A percentile compares a stretch with the other conserved stretches of the same genome.
Conservation (phyloP, 2,888 invertebrate genomes). For the Diachrysia chrysitis region DNA sequence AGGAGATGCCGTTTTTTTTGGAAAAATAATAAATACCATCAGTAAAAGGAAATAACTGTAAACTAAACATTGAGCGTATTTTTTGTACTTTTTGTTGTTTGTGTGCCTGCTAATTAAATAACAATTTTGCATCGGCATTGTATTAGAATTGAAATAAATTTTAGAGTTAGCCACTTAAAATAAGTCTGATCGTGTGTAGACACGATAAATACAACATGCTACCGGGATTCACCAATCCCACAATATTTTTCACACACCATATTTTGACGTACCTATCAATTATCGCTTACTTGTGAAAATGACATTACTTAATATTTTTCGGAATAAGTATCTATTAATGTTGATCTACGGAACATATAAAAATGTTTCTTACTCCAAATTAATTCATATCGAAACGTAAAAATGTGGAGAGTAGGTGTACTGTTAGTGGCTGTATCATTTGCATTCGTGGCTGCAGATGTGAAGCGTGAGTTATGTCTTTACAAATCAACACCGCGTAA, state of each 20-base stretch:
- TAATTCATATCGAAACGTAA: conserved; percentile 61
- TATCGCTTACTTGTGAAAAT: conserved; percentile 63
- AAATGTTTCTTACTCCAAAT: conserved; percentile 65
- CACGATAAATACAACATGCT: conserved; percentile 25
- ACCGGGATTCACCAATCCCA: conserved; percentile 39
- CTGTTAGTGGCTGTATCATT: conserved; percentile 60
- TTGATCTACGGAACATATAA: conserved; percentile 71
- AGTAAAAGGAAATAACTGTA: too few relatives aligned
- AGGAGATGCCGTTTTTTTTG: too few relatives aligned
- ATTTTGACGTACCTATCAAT: conserved; percentile 61
- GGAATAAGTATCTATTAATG: conserved; percentile 62
- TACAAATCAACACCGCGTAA: conserved; percentile 1
- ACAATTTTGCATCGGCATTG: too few relatives aligned
- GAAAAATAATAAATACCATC: too few relatives aligned
- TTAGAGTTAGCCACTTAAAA: too few relatives aligned
- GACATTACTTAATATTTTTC: conserved; percentile 55
- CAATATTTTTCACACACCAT: conserved; percentile 59
- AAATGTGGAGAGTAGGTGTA: conserved; percentile 75
- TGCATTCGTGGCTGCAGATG: conserved; percentile 58
- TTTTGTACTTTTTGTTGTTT: too few relatives aligned
- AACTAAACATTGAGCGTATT: too few relatives aligned
- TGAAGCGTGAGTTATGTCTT: conserved; percentile 67
- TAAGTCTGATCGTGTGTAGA: conserved; percentile 15
- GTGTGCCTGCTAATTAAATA: too few relatives aligned
- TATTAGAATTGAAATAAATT: too few relatives aligned